Conservation (phyloP, 2,888 invertebrate genomes). For the Brachypterus glaber region DNA sequence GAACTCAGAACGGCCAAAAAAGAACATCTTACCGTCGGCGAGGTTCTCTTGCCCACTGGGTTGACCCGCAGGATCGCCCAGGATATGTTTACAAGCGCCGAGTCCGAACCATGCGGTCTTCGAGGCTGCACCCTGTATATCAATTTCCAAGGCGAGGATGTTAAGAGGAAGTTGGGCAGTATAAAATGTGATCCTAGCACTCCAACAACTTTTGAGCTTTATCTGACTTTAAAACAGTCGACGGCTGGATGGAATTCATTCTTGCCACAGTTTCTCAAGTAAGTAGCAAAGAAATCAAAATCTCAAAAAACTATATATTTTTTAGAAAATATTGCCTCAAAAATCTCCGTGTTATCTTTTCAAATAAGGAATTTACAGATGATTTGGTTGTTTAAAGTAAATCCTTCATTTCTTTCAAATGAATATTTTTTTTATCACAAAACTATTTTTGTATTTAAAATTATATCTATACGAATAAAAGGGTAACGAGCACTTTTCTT, state of each 20-base stretch:
- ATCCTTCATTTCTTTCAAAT: too few relatives aligned
- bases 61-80: slow-evolving; percentile 66
- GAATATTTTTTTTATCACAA: too few relatives aligned
- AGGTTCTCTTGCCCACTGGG: slow-evolving; percentile 74
- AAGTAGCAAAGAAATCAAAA: slow-evolving; percentile 41
- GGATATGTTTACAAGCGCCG: slow-evolving; percentile 69
- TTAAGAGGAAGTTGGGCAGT: slow-evolving; percentile 60
- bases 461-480: too few relatives aligned
- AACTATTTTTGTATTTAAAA: too few relatives aligned
- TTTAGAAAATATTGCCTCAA: slow-evolving; percentile 4
- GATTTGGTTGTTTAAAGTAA: neutral
- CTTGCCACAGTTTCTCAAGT: slow-evolving; percentile 83
- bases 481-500: too few relatives aligned
- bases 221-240: slow-evolving; percentile 76
- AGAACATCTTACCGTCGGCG: slow-evolving; percentile 68
- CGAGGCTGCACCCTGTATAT: slow-evolving; percentile 75
- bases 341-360: neutral
- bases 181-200: slow-evolving; percentile 77
- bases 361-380: neutral
- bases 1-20: slow-evolving; percentile 72
- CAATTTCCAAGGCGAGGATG: slow-evolving; percentile 62
- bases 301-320: slow-evolving; percentile 3
- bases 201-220: slow-evolving; percentile 81
- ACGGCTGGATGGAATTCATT: slow-evolving; percentile 75
- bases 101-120: slow-evolving; percentile 82